These are phyloP conservation scores for roundworm (Caenorhabditis elegans) DNA, from an alignment of 1,140 invertebrate genomes.

Conservation along the genomic window DNA sequence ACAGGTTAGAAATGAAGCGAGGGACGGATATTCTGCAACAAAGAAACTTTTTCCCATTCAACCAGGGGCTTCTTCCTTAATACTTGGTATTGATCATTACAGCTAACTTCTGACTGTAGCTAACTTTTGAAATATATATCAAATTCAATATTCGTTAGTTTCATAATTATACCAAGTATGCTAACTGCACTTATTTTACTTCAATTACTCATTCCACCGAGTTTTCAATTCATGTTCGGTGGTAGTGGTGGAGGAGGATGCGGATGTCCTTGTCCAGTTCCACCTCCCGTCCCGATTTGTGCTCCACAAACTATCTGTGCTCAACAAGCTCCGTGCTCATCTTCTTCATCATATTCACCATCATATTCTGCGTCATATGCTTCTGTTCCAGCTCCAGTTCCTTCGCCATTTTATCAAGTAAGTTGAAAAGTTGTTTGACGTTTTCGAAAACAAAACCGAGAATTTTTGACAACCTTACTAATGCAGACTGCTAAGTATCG, in stretches of 20 bases:
- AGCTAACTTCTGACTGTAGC: background rate
- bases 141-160: background rate
- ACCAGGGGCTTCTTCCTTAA: background rate
- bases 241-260: background rate
- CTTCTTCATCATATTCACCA: background rate
- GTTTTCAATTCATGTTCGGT: background rate
- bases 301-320: slow-evolving; percentile 21
- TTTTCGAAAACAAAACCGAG: too few species aligned
- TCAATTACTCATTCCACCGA: slow-evolving; percentile 4
- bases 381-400: background rate
- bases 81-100: background rate
- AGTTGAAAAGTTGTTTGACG: too few species aligned
- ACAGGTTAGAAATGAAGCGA: background rate
- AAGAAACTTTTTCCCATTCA: background rate
- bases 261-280: slow-evolving; percentile 20
- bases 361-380: slow-evolving; percentile 5
- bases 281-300: slow-evolving; percentile 20
- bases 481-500: background rate
- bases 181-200: background rate
- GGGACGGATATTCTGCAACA: slow-evolving; percentile 22
- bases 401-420: slow-evolving; percentile 7
- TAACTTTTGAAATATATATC: background rate
- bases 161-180: background rate
- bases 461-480: too few species aligned
- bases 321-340: slow-evolving; percentile 25